Base-by-base conservation (phyloP, 2,888 invertebrate genomes). In the Nomada lathburiana region DNA sequence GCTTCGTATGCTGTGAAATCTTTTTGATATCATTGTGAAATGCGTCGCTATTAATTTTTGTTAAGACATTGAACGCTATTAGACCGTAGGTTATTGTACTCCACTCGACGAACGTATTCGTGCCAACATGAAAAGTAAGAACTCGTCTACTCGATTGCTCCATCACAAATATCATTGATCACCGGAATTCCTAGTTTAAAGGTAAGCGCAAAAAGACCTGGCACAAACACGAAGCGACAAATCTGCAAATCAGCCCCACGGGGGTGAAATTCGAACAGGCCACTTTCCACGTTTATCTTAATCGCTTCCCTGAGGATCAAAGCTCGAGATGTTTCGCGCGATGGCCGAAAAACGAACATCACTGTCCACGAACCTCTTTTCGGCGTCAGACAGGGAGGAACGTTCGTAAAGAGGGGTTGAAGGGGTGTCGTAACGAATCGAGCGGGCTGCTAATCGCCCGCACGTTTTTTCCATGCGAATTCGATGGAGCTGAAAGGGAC, bases 371-470 rank as follows among this genome's bases (percentile, higher is more conserved):
- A 70, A 47, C n/a, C 20, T 76, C 55, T 55, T 62, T 59, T 64
- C 50, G 68, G 50, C 23, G 47, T 57, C 55, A 62, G 18, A 16
- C 29, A 26, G 20, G 1, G 20, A 16, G 23, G 23, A 23, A 53
- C 10, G 23, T 20, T n/a, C 57, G 20, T 10, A 10, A 2, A n/a
- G 64, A 29, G 57, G 26, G 20, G 18, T 64, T 73, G 73, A 79
- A 82, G 64, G 75, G 50, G 53, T 60, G 82, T 52, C 59, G 76
- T 75, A 76, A 82, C 80, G 80, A 82, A 82, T 60, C 70, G 44
- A 55, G 44, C 50, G 64, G 69, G 71, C 60, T 65, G 82, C 68
- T 85, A 85, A 85, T 85, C 84, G 84, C 69, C 71, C 77, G 64
- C 73, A 68, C 77, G 47, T 57, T 67, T 75, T 83, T 70, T 47